Evolutionary conservation across 2,797 vertebrate species (phyloP).

Genomic region (Kryptopterus vitreolus): DNA sequence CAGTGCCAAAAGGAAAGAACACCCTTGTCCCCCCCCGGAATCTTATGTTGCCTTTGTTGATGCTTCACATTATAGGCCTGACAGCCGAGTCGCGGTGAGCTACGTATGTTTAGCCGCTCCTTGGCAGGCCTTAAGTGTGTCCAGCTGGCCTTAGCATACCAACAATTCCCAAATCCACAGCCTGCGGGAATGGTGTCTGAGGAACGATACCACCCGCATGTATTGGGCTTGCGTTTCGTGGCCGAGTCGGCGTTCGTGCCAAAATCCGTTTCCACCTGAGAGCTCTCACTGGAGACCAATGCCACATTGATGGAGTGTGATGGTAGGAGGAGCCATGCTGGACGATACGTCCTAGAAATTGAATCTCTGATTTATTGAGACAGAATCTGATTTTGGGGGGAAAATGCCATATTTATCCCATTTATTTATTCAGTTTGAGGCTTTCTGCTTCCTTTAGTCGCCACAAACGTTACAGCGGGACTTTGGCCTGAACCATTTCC

Average conservation of each 20-base stretch:
- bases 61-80: conserved; percentile 30
- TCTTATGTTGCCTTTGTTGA: conserved; percentile 17
- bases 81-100: conserved; percentile 42
- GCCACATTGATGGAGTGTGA: conserved; percentile 9
- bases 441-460: too few relatives aligned
- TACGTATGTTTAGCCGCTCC: conserved; percentile 47
- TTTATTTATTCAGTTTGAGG: too few relatives aligned
- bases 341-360: too few relatives aligned
- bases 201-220: conserved; percentile 25
- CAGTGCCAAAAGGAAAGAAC: conserved; percentile 49
- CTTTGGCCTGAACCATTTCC: too few relatives aligned
- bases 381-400: too few relatives aligned
- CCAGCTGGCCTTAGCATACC: conserved; percentile 58
- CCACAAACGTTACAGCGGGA: too few relatives aligned
- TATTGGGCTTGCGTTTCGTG: conserved; percentile 6
- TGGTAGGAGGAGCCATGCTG: not conserved
- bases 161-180: conserved; percentile 41
- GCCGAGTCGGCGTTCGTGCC: not conserved
- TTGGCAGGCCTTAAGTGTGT: conserved; percentile 52
- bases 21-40: conserved; percentile 2
- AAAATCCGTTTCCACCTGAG: conserved; percentile 28
- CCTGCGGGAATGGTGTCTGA: conserved; percentile 41
- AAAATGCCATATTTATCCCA: too few relatives aligned
- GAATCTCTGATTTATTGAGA: too few relatives aligned
- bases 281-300: conserved; percentile 7